A percentile compares a stretch with the other conserved stretches of the same genome.
Conservation (phyloP, 2,113 vertebrate genomes). For the Anarhynchus alexandrinus region DNA sequence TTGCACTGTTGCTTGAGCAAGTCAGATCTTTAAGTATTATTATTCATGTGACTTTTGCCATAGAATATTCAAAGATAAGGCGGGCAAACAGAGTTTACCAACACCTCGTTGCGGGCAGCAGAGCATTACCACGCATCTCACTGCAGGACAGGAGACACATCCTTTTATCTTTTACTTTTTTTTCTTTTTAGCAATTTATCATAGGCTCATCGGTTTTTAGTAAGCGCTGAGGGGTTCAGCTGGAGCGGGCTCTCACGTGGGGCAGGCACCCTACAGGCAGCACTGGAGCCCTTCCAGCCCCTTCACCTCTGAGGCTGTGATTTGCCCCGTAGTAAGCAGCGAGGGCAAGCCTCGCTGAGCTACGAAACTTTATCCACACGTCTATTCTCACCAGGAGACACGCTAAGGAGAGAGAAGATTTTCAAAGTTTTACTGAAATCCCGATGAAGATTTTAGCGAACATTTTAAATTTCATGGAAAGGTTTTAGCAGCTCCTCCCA, state of each 20-base stretch:
- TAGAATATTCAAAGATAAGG: not conserved
- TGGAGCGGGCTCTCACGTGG: rapidly evolving
- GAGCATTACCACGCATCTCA: rapidly evolving
- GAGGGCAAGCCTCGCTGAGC: not conserved
- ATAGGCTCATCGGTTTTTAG: not conserved
- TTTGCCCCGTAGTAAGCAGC: rapidly evolving
- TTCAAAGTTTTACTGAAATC: not conserved
- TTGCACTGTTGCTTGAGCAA: not conserved
- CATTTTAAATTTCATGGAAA: not conserved
- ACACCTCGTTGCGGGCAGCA: not conserved
- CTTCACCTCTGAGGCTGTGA: not conserved
- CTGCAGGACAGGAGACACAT: not conserved
- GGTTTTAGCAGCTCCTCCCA: not conserved
- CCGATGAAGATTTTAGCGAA: not conserved
- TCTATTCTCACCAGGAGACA: not conserved
- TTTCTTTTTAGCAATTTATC: not conserved
- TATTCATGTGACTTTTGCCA: not conserved
- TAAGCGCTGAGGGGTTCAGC: not conserved
- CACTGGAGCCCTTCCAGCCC: not conserved
- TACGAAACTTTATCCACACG: not conserved
- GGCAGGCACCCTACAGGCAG: not conserved
- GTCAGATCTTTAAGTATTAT: not conserved
- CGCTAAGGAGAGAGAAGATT: not conserved
- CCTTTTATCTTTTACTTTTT: not conserved
- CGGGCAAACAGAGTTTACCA: not conserved